Evolutionary conservation across 2,888 invertebrate species (phyloP), one percentile per base, ranked within the genome.

Genomic region (Eurytoma adleriae): DNA sequence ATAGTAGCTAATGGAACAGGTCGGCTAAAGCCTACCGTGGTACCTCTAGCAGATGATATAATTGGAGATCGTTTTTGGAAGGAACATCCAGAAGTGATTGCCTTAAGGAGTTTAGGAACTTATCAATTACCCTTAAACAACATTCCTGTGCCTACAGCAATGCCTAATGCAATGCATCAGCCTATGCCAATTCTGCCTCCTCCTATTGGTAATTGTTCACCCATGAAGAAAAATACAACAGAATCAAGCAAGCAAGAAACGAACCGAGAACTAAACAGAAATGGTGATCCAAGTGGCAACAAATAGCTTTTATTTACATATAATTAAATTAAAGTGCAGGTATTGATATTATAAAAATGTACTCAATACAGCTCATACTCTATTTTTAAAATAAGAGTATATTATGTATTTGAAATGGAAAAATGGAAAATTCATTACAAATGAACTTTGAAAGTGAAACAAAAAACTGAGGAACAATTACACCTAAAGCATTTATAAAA

Each of bases 1-100:
- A 90, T 90, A 50, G 89, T 94, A 50, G 87, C 89, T 68, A 89
- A 92, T 71, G 88, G 90, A 81, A 90, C 91, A 80, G 89, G 92
- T 79, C 93, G 92, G 86, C 89, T 89, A 74, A 89, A 91, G 78
- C 91, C 92, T 83, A 90, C 94, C 0, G 93, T 96, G 82, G 92
- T 95, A 57, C 94, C 95, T 80, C 89, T 95, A 52, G 94, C 96
- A 90, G 94, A 94, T 86, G 98, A 98, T 90, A 94, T 98, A 89
- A 96, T 98, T 80, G 94, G 95, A 82, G 95, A 97, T 73, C 92
- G 92, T 82, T 98, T 98, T 91, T 99, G 98, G 98, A 93, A 92
- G 82, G 93, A 94, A 54, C 93, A 97, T 91, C 89, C 92, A 0
- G 94, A 94, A 90, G 91, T 96, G 57, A 88, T 95, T 70, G 88